These are phyloP conservation scores for Actenoides lindsayi DNA, from an alignment of 2,113 vertebrate genomes.

Conservation along the genomic window DNA sequence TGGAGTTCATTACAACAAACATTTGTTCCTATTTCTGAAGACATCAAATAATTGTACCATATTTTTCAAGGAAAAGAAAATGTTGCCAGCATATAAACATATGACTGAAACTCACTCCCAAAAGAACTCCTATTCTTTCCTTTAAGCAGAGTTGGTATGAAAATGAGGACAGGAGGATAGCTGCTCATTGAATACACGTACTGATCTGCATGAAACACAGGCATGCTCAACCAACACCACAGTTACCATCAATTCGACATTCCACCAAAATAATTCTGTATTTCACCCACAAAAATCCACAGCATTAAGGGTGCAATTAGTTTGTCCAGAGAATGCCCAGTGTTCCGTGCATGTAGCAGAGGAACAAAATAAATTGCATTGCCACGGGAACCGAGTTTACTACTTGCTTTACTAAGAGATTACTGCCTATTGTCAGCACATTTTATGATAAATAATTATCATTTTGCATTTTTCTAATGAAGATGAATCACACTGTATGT, in stretches of 20 bases:
- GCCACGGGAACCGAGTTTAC: neutral
- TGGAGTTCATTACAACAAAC: neutral
- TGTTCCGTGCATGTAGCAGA: neutral
- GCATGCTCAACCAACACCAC: rapidly evolving
- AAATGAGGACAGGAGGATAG: neutral
- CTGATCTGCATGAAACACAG: neutral
- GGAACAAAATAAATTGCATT: neutral
- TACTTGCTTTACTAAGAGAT: slow-evolving; percentile 32
- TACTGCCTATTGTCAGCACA: slow-evolving; percentile 20
- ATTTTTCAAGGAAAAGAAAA: neutral
- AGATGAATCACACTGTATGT: slow-evolving; percentile 11
- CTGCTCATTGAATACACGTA: neutral
- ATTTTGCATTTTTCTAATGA: slow-evolving; percentile 26
- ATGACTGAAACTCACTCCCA: neutral
- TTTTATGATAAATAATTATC: neutral
- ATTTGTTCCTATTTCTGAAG: neutral
- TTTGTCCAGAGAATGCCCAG: neutral
- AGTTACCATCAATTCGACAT: neutral
- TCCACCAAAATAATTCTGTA: neutral
- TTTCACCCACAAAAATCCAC: neutral
- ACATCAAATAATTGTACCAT: neutral
- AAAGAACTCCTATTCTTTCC: neutral
- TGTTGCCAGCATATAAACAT: neutral
- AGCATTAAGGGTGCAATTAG: neutral
- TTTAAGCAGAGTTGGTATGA: neutral